Base-by-base conservation (phyloP, 1,140 invertebrate species). In the Pseudomyrmex sp. region DNA sequence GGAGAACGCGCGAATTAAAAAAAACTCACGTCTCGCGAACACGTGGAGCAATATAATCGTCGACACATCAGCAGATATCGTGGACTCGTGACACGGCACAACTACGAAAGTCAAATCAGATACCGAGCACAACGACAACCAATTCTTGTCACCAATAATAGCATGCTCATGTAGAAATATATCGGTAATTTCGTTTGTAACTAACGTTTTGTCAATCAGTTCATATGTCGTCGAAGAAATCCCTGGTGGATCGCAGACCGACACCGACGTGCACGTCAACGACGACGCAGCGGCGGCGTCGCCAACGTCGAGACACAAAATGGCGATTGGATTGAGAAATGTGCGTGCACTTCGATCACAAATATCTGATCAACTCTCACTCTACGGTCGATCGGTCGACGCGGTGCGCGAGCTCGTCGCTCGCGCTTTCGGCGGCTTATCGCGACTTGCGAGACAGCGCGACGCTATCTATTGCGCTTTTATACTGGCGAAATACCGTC, bases 31-130 rank as follows among this genome's bases (percentile, higher is more conserved):
- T 35, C 0, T 35, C 35, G 35, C 35, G 35, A 35, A 35, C 35
- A 35, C 35, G 35, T 35, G 35, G 35, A 35, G 35, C 35, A 7
- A 35, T 35, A 35, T 7, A 35, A 35, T 35, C 5, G 35, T 35
- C 56, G 44, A 59, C 20, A 59, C 58, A 69, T 59, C 65, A 12
- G 52, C 63, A 85, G 68, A 68, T 77, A 84, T 69, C 62, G 58
- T 61, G 54, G 76, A 85, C 74, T 65, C 80, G 80, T 88, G 84
- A 84, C 46, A 76, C 44, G 62, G 46, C 54, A 89, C 35, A 35
- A 35, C 88, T 86, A 89, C 88, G 84, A 35, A 46, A 84, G 87
- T 89, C 88, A 88, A 88, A 73, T 70, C 2, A 9, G 35, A 46
- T 15, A 35, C 20, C 66, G 58, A 56, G 35, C 35, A n/a, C 1